A percentile compares a stretch with the other conserved stretches of the same genome.
Conservation (phyloP, 2,113 vertebrate genomes). For the Halichoeres trimaculatus region DNA sequence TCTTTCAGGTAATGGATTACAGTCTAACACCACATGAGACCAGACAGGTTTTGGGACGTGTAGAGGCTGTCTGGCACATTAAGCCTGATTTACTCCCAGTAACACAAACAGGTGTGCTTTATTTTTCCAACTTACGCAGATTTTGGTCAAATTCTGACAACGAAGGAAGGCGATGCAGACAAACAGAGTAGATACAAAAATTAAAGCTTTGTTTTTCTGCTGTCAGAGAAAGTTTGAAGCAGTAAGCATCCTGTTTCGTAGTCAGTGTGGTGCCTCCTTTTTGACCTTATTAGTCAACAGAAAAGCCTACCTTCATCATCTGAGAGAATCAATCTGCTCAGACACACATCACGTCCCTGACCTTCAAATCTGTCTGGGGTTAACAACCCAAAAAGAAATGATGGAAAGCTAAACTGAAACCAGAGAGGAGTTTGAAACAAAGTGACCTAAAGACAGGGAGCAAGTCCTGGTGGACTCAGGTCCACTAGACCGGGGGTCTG, state of each 20-base stretch:
- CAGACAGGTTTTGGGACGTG: no score
- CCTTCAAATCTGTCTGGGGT: conserved; percentile 1
- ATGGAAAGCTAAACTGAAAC: neutral
- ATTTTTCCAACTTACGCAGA: neutral
- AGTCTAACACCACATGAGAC: neutral
- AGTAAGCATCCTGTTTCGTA: neutral
- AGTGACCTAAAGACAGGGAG: no score
- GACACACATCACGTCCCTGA: neutral
- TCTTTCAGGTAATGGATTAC: neutral
- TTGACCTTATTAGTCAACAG: neutral
- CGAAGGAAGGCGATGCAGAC: neutral
- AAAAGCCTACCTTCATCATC: neutral
- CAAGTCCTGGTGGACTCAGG: no score
- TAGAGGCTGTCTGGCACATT: no score
- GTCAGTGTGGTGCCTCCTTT: neutral
- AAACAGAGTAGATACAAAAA: neutral
- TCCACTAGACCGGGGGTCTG: no score
- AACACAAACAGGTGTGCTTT: neutral
- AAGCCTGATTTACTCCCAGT: no score
- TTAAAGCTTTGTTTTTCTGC: neutral
- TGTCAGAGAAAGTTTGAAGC: neutral
- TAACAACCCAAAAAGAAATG: neutral
- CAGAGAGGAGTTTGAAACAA: no score
- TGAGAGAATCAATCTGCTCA: neutral
- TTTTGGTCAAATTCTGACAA: neutral